Base-by-base conservation (phyloP, 2,113 vertebrate species). In the Xyliphius kryptos region DNA sequence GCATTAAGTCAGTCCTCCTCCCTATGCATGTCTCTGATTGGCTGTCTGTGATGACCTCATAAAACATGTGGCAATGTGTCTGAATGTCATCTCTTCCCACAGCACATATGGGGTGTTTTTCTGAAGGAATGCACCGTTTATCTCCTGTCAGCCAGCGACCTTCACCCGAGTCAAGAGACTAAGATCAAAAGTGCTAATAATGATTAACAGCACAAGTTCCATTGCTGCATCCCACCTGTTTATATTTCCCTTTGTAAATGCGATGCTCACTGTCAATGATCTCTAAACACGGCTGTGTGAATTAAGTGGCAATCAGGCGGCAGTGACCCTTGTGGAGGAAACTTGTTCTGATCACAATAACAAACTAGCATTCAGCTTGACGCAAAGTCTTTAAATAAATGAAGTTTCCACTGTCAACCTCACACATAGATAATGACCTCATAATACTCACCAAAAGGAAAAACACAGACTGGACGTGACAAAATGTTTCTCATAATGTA, bases 81-180 rank as follows among this genome's bases (percentile, higher is more conserved):
- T n/a, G n/a, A n/a, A n/a, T 26, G n/a, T 22, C 56, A 32, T 36
- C 37, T 53, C n/a, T 66, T 60, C 15, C 37, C 26, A 47, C 53
- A 22, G 26, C 15, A 36, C 17, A 67, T n/a, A n/a, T 77, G 70
- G 64, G 56, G 66, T 70, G 75, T 74, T 65, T 57, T 74, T 72
- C 47, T 57, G 47, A 57, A 72, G 41, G 67, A 66, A 57, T 68
- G 69, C 70, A 65, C 16, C 46, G 26, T 51, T 47, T 72, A 74
- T 80, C 80, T 82, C 78, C 80, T 75, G 69, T 75, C 73, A 64
- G 21, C 21, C 3, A 20, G 67, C 67, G 80, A 75, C 84, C 81
- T 87, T 86, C 77, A 81, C 74, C 82, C 65, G 51, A 68, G 46
- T 57, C 52, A 14, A 26, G 51, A 46, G 66, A 44, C 66, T 51